Evolutionary conservation across 92 coral and sea anemone genomes (phyloP), one percentile per base, ranked within the genome.

Genomic region (Palythoa heliodiscus): DNA sequence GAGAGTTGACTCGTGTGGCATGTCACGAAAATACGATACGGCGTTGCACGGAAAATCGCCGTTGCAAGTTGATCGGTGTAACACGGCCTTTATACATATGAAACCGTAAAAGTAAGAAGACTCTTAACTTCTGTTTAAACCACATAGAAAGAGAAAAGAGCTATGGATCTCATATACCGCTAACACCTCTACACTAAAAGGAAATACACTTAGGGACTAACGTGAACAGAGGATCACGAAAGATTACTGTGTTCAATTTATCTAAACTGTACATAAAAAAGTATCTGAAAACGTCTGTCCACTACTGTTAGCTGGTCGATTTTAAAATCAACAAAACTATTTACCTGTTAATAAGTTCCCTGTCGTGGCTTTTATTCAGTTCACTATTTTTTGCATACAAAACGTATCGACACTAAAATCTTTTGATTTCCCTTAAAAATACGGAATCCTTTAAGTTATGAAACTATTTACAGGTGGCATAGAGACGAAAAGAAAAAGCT

Each of bases 321-420:
- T 12, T 12, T 60, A 6, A 60, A 60, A 60, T 17, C 67, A 60
- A 60, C 67, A 12, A 15, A 60, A 17, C 9, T 63, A 1, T n/a
- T 63, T 35, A 19, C 2, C 24, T 8, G 11, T 55, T 55, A 6
- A n/a, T 15, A 11, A 55, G 29, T 16, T 77, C 53, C 37, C 16
- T 14, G 43, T 54, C 48, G 58, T 70, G 39, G 25, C 69, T 63
- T 63, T n/a, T 2, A 63, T 5, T n/a, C 22, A 19, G 7, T 80
- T 64, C 58, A 70, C 11, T 35, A 80, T 50, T 80, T 22, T 35
- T 19, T 64, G 66, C 84, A 80, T 80, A 80, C 83, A 80, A 80
- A 80, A 80, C 47, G 66, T 47, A 29, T 70, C 39, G 39, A 48
- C 83, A 17, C 17, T 19, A 78, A 78, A 78, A 37, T 43, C 35